phyloP scores from a whole-genome alignment of 1,140 invertebrate species.

The Lineus longissimus region DNA sequence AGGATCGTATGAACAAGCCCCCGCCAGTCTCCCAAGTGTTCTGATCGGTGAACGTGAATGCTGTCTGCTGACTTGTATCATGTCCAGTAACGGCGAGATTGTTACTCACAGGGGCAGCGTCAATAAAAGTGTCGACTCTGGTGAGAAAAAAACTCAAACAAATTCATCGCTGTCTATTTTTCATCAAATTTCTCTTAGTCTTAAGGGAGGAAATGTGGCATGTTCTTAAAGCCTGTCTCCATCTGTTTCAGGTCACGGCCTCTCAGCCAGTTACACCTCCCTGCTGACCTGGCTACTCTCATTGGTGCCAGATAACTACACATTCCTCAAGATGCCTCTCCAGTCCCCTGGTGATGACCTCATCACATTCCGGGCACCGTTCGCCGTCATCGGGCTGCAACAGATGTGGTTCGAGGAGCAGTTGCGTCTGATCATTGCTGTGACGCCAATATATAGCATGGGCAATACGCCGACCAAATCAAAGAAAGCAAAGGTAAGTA shows the following conservation, averaged over 20 bases:
- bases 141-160: constrained; percentile 16
- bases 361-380: constrained; percentile 23
- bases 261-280: constrained; percentile 44
- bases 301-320: constrained; percentile 41
- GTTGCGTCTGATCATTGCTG: constrained; percentile 36
- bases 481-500: constrained; percentile 34
- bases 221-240: too few relatives aligned
- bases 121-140: constrained; percentile 40
- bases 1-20: constrained; percentile 40
- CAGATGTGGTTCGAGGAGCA: constrained; percentile 43
- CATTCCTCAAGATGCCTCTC: constrained; percentile 6
- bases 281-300: constrained; percentile 45
- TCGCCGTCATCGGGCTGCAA: constrained; percentile 47
- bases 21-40: constrained; percentile 30
- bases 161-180: not conserved
- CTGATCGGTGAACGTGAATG: constrained; percentile 30
- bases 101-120: constrained; percentile 33
- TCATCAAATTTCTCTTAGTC: not conserved
- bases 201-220: not conserved
- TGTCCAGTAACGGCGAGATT: constrained; percentile 49
- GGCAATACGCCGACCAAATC: constrained; percentile 19
- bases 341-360: not conserved
- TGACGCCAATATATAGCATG: constrained; percentile 28
- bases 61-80: constrained; percentile 37
- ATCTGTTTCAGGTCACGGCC: constrained; percentile 26